A percentile compares a stretch with the other conserved stretches of the same genome.
Evolutionary conservation across 1,140 invertebrate species (phyloP).

Genomic region (Listronotus bonariensis): DNA sequence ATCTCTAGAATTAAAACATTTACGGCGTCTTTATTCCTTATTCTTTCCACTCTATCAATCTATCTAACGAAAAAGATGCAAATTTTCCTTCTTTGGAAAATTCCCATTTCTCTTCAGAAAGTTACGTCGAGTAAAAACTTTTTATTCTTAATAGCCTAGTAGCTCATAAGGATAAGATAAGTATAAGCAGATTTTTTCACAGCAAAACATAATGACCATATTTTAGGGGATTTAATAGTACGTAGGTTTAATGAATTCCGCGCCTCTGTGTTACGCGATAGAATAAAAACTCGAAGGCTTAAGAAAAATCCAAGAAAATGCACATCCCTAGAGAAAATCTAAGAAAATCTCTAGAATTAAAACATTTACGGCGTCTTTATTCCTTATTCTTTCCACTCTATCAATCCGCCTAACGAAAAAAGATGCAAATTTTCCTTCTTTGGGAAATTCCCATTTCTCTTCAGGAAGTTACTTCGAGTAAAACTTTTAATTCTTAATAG

Average conservation of each 20-base stretch:
- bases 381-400: constrained; percentile 30
- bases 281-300: neutral
- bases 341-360: constrained; percentile 25
- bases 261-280: neutral
- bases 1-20: constrained; percentile 33
- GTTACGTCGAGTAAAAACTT: constrained; percentile 15
- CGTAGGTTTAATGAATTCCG: too few species aligned
- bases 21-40: constrained; percentile 28
- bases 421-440: constrained; percentile 36
- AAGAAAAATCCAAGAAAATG: constrained; percentile 11
- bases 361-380: constrained; percentile 31
- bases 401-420: constrained; percentile 29
- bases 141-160: too few species aligned
- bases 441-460: constrained; percentile 34
- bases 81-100: constrained; percentile 33
- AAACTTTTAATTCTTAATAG: too few species aligned
- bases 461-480: constrained; percentile 17
- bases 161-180: too few species aligned
- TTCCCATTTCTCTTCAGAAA: constrained; percentile 30
- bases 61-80: constrained; percentile 32
- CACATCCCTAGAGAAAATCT: neutral
- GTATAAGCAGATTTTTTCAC: too few species aligned
- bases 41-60: constrained; percentile 29
- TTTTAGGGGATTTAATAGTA: too few species aligned
- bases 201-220: too few species aligned